Evolutionary conservation across 2,113 vertebrate genomes (phyloP).

Genomic region (Melierax canorus): DNA sequence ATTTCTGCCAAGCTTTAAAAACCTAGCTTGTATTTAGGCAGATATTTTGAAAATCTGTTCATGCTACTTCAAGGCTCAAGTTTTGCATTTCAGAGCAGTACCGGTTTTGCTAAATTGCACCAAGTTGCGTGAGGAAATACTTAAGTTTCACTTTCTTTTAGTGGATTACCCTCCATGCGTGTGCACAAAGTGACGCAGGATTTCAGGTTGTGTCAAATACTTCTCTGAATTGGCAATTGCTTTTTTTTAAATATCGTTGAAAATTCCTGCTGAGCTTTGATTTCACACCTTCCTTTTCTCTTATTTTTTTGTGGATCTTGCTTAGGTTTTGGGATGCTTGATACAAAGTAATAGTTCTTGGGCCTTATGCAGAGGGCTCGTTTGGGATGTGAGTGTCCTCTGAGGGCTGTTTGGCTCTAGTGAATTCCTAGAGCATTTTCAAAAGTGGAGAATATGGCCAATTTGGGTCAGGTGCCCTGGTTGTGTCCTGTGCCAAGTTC

Average conservation of each 20-base stretch:
- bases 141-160: conserved; percentile 4
- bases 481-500: too few relatives aligned
- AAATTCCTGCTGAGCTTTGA: neutral
- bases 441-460: neutral
- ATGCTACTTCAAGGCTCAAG: neutral
- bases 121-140: neutral
- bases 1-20: neutral
- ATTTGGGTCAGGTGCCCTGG: too few relatives aligned
- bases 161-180: neutral
- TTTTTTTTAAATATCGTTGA: neutral
- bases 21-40: neutral
- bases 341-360: neutral
- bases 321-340: neutral
- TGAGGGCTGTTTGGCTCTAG: neutral
- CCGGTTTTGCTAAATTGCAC: neutral
- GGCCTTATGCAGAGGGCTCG: neutral
- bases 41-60: neutral
- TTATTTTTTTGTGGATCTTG: accelerated
- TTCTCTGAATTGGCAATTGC: neutral
- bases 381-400: neutral
- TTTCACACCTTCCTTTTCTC: neutral
- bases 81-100: neutral
- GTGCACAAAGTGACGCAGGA: neutral
- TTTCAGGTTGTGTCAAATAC: accelerated
- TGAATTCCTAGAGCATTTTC: neutral